Conservation (phyloP, 2,797 vertebrate species). For the Nannoperca obscura region DNA sequence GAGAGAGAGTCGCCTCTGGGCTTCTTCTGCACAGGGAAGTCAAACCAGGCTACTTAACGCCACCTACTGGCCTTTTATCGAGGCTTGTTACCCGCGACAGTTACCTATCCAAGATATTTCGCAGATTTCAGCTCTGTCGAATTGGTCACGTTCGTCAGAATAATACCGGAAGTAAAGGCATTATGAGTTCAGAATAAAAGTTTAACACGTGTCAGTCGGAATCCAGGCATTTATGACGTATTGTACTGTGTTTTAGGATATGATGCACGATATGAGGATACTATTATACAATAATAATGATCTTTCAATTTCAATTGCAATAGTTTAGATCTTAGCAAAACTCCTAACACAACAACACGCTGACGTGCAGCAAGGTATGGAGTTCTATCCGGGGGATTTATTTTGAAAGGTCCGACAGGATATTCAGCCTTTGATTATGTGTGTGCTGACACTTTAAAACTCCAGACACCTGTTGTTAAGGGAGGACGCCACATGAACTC, state of each 20-base stretch:
- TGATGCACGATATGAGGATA: no score
- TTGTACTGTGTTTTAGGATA: neutral
- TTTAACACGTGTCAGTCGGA: rapidly evolving
- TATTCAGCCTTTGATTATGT: rapidly evolving
- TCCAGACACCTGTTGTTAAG: slow-evolving; percentile 69
- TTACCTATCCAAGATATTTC: neutral
- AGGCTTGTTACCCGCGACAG: neutral
- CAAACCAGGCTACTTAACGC: neutral
- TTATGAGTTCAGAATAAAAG: slow-evolving; percentile 29
- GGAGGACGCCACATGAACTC: slow-evolving; percentile 20
- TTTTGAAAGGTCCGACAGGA: slow-evolving; percentile 51
- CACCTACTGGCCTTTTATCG: neutral
- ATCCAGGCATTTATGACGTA: neutral
- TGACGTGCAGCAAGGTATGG: no score
- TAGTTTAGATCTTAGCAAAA: neutral
- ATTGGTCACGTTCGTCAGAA: neutral
- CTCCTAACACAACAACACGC: neutral
- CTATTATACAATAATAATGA: neutral
- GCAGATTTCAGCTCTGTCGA: neutral
- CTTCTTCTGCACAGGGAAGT: no score
- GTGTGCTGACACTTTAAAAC: neutral
- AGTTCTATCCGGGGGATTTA: neutral
- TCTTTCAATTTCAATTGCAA: neutral
- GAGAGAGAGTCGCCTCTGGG: no score
- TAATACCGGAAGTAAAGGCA: neutral